Base-by-base conservation (phyloP, 2,888 invertebrate genomes). In the Diplazon laetatorius region DNA sequence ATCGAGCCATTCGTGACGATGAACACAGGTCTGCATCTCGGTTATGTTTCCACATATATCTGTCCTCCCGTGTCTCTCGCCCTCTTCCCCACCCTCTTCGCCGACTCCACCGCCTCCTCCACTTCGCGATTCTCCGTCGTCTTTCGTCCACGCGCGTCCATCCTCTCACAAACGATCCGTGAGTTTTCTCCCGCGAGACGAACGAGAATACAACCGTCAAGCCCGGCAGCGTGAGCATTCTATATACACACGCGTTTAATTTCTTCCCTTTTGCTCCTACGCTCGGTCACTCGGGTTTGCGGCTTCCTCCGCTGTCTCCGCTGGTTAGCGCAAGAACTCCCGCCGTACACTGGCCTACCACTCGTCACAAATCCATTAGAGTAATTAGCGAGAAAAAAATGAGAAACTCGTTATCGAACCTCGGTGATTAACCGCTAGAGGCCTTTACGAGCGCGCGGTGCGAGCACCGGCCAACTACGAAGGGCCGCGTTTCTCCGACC, bases 341-440 rank as follows among this genome's bases (percentile, higher is more conserved):
- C 59, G 48, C 37, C 57, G 14, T 57, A 52, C 30, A 30, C 44
- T 39, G 46, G 48, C 57, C n/a, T 42, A 60, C 73, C 72, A 77
- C 81, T 81, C 79, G 79, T 79, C 81, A 81, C 80, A 78, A 80
- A 78, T 78, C 80, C 78, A 81, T 81, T 80, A 80, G 73, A 80
- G 80, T 78, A 81, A 78, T 81, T 81, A 80, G 78, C 62, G 62
- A 52, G 12, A 66, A 78, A 78, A 78, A 75, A 75, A 78, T 62
- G 62, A 35, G 75, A 75, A 75, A 78, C 78, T 78, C 78, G 78
- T 78, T 78, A 78, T 78, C 78, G 75, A 68, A 75, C 66, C 71
- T 75, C 71, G 75, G 80, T 78, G 79, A 81, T 78, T 80, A 74
- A 73, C 74, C 72, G 62, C 70, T 68, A 66, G 72, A 55, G 66